Evolutionary conservation across 2,113 vertebrate species (phyloP).

Genomic region (Heteronetta atricapilla): DNA sequence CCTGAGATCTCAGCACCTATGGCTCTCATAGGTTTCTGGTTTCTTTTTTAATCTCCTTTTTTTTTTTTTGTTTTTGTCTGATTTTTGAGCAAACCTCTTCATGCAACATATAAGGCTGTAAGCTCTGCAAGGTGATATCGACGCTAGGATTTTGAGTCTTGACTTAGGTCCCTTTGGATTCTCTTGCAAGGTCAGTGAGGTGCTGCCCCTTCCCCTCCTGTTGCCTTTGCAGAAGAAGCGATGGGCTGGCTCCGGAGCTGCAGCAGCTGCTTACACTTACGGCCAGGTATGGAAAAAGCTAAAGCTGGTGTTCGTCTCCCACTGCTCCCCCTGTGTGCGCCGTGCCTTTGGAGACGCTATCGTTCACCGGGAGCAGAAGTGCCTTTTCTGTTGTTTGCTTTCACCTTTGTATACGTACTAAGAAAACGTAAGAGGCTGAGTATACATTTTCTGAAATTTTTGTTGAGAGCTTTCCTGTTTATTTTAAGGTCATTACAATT

Average conservation of each 20-base stretch:
- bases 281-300: not conserved
- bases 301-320: not conserved
- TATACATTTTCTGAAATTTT: not conserved
- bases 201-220: not conserved
- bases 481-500: not conserved
- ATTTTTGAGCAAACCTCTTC: not conserved
- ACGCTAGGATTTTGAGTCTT: not conserved
- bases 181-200: not conserved
- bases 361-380: not conserved
- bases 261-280: not conserved
- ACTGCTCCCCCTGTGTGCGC: not conserved
- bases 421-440: not conserved
- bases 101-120: not conserved
- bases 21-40: not conserved
- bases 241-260: not conserved
- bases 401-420: not conserved
- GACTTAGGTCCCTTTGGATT: not conserved
- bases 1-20: not conserved
- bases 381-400: not conserved
- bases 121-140: not conserved
- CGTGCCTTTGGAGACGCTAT: not conserved
- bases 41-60: not conserved
- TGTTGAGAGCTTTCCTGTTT: not conserved
- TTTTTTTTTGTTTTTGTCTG: not conserved
- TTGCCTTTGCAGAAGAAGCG: not conserved